These are phyloP conservation scores for Scatophagus argus DNA, from an alignment of 2,113 vertebrate species.

Conservation along the genomic window DNA sequence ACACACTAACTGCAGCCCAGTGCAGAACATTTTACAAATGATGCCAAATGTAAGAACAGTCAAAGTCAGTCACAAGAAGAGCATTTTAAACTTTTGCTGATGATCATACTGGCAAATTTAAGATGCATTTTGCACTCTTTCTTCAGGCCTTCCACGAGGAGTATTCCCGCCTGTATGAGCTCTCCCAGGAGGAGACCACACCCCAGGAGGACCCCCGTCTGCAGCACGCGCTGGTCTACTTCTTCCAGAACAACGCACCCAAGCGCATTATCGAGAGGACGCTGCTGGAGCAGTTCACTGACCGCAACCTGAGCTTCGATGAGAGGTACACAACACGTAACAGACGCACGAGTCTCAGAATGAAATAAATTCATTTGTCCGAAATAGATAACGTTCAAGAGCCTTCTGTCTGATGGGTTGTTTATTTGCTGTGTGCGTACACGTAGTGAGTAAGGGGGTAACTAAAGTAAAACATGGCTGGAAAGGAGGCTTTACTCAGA, in stretches of 20 bases:
- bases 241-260: constrained; percentile 94
- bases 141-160: constrained; percentile 94
- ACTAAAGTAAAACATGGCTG: background rate
- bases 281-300: constrained; percentile 95
- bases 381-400: background rate
- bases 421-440: background rate
- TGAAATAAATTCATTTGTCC: background rate
- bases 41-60: background rate
- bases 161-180: constrained; percentile 90
- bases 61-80: background rate
- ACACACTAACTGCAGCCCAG: too few species aligned
- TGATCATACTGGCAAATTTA: background rate
- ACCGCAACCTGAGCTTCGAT: constrained; percentile 96
- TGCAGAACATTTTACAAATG: background rate
- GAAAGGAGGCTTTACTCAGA: background rate
- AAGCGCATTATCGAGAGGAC: constrained; percentile 93
- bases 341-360: background rate
- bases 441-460: background rate
- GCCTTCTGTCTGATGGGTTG: background rate
- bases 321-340: constrained; percentile 86
- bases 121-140: background rate
- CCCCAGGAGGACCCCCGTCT: constrained; percentile 90
- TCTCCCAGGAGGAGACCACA: constrained; percentile 88
- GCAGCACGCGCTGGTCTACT: constrained; percentile 94
- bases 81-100: background rate